Evolutionary conservation across 2,888 invertebrate species (phyloP).

Genomic region (Xanthorhoe spadicearia): DNA sequence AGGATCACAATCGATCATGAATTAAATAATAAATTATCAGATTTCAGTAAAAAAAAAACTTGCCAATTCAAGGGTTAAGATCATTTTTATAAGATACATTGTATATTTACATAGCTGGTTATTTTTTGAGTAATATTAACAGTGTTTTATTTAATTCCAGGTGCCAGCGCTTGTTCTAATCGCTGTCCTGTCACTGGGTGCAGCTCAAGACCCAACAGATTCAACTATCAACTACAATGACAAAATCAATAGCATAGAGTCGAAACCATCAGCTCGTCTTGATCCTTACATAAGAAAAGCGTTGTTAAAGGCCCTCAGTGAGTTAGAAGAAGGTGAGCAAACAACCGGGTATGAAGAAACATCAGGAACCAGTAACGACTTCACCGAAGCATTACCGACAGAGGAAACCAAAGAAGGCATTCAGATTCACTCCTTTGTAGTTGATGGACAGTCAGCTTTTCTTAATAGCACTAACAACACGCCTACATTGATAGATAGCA

Average conservation of each 20-base stretch:
- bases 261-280: conserved; percentile 85
- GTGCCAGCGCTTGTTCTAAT: conserved; percentile 62
- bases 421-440: conserved; percentile 85
- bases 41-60: no score
- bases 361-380: conserved; percentile 66
- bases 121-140: not conserved
- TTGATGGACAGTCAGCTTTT: conserved; percentile 78
- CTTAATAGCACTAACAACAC: conserved; percentile 58
- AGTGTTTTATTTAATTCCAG: conserved; percentile 55
- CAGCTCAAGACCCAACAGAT: conserved; percentile 66
- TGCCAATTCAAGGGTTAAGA: no score
- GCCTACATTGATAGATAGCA: conserved; percentile 69
- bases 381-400: conserved; percentile 54
- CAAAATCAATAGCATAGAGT: conserved; percentile 72
- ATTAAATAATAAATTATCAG: no score
- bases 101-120: no score
- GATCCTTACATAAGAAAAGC: conserved; percentile 91
- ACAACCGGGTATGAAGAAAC: conserved; percentile 80
- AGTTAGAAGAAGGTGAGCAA: conserved; percentile 87
- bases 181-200: conserved; percentile 57
- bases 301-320: conserved; percentile 89
- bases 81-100: no score
- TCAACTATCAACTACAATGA: conserved; percentile 62
- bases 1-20: no score
- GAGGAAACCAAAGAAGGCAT: conserved; percentile 62